Base-by-base conservation (phyloP, 92 coral and sea anemone genomes). In the Palythoa heliodiscus region DNA sequence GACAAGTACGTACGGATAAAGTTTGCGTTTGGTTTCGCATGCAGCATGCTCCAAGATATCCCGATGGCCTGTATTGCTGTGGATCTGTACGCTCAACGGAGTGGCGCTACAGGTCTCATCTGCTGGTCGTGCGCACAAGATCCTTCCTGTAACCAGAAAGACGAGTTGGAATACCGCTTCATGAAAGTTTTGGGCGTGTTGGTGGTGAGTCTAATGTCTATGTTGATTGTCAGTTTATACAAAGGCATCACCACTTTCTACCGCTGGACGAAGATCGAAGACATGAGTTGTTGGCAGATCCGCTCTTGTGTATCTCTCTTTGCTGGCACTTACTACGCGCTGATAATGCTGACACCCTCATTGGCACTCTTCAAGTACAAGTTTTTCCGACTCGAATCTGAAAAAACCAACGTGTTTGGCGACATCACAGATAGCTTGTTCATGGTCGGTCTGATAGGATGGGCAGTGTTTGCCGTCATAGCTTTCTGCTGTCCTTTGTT, bases 251-350 rank as follows among this genome's bases (percentile, higher is more conserved):
- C 93, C 0, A 86, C 95, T 3, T 93, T 93, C 81, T 93, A 89
- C 73, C 97, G 97, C 52, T 93, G 97, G 97, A 89, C 88, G 43
- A 89, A 88, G 87, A 86, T 92, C n/a, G 92, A 88, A 64, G 88
- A 91, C 72, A 86, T 88, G 87, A 86, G 90, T 39, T 93, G 97
- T 55, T 93, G 83, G 87, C 95, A 93, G 79, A 77, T 93, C 16
- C 93, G 97, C 55, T 92, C 93, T 10, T 93, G 97, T 43, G 95
- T 91, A 17, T 92, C 97, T 16, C 87, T 93, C 25, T 93, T 93
- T 48, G 97, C 92, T 15, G 97, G 97, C 0, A 88, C 91, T 19
- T 87, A 87, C 58, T 93, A 89, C 81, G 92, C 95, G 14, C 80
- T 93, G 0, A 84, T 89, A 15, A 74, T 93, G 82, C 20, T 93